Base-by-base conservation (phyloP, 2,888 invertebrate genomes). In the Drosophila histrio region DNA sequence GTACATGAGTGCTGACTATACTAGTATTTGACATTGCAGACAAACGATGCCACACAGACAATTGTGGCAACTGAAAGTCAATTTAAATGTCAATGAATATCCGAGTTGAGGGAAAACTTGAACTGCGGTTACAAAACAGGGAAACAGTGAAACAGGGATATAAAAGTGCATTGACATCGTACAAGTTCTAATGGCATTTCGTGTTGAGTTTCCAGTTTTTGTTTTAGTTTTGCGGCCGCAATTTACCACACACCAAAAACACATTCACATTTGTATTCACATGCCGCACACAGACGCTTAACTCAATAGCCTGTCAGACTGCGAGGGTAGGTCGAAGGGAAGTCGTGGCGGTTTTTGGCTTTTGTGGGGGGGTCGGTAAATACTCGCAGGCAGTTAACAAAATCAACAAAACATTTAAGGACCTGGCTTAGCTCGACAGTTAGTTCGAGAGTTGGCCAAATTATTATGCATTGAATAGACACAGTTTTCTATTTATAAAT, bases 101-200 rank as follows among this genome's bases (percentile, higher is more conserved):
- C 28, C n/a, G 30, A 17, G 13, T 7, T 26, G 15, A 22, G n/a
- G 9, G 28, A n/a, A 24, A 26, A 13, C 22, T 17, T 46, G 26
- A 52, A 28, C 22, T 50, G 32, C 13, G 30, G 47, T 13, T 19
- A 13, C n/a, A 28, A 28, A n/a, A 22, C 1, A 7, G 32, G 21
- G n/a, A n/a, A n/a, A n/a, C n/a, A n/a, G n/a, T n/a, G n/a, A n/a
- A n/a, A n/a, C n/a, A n/a, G n/a, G n/a, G n/a, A n/a, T n/a, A 26
- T 26, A 15, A 50, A 59, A 82, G 79, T 70, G 77, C 79, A 77
- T 74, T 79, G 77, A 77, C 82, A 70, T 73, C 38, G 53, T 66
- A 64, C 32, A 32, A 24, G 66, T 50, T 72, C 66, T 77, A 72
- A 77, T 77, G 68, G 72, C 64, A 72, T 79, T 71, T 74, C 68